Evolutionary conservation across 92 coral and sea anemone genomes (phyloP).

Genomic region (Pocillopora meandrina): DNA sequence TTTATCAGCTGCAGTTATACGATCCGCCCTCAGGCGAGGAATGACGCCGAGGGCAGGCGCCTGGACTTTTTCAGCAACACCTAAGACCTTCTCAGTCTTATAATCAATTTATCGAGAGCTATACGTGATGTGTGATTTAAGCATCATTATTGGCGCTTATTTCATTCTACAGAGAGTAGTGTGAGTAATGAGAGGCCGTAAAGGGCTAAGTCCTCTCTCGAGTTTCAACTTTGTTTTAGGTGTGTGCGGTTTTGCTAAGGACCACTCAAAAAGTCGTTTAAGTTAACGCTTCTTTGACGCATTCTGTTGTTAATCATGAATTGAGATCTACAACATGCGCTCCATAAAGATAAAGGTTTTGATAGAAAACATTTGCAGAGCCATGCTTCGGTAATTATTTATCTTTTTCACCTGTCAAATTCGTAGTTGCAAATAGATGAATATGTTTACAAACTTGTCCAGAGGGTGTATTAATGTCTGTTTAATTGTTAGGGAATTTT

Average conservation of each 20-base stretch:
- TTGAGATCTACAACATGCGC: conserved; percentile 16
- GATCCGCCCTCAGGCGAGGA: conserved; percentile 28
- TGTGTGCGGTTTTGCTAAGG: conserved; percentile 19
- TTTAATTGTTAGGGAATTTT: conserved; percentile 40
- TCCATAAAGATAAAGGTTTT: conserved; percentile 23
- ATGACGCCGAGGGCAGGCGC: conserved; percentile 7
- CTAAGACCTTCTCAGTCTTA: background rate
- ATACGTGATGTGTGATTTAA: background rate
- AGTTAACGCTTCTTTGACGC: conserved; percentile 16
- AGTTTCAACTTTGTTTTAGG: background rate
- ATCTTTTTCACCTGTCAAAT: conserved; percentile 18
- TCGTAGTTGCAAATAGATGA: background rate
- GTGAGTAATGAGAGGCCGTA: background rate
- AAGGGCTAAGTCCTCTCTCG: background rate
- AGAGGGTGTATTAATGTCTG: conserved; percentile 29
- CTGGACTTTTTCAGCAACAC: conserved; percentile 26
- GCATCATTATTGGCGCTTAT: conserved; percentile 13
- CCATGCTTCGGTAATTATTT: background rate
- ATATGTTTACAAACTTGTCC: conserved; percentile 39
- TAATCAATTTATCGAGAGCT: background rate
- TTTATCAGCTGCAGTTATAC: conserved; percentile 41
- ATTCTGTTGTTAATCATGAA: conserved; percentile 9
- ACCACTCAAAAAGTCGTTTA: conserved; percentile 43
- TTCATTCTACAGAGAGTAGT: conserved; percentile 31
- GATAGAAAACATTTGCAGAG: conserved; percentile 39